Base-by-base conservation (phyloP, 1,140 invertebrate species). In the Lerema accius region DNA sequence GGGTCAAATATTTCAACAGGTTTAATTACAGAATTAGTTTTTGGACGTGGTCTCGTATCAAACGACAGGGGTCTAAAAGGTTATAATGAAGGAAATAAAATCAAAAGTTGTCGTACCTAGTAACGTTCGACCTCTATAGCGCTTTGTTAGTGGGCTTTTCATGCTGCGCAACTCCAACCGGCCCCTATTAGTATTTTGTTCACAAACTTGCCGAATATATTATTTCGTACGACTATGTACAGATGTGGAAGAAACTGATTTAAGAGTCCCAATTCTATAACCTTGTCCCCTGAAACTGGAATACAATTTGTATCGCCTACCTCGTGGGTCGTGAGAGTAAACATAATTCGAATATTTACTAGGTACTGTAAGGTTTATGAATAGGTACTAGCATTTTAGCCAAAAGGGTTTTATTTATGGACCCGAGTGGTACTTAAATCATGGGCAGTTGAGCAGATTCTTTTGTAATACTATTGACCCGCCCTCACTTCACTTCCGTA, bases 191-290 rank as follows among this genome's bases (percentile, higher is more conserved):
- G 78, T 87, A 89, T 89, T 89, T 84, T 73, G 80, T 85, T 80
- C 84, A 85, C 83, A 83, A 82, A 84, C 78, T 83, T 81, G 79
- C 67, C 69, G 84, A 86, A 89, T 89, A 87, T 84, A 82, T 89
- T 89, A 89, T 81, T 82, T 78, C 71, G 72, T 73, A 73, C 63
- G 75, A 75, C 67, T 70, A 76, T 69, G 71, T 81, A 76, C 80
- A 78, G 67, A 84, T 81, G 79, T 79, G 76, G 68, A 76, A 71
- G 73, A 73, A 81, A 84, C 76, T 84, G 80, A 84, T 86, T 84
- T 84, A 84, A 80, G 76, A 81, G 75, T 67, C 67, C 81, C 68
- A 82, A 82, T 78, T n/a, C n/a, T n/a, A n/a, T n/a, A n/a, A 75
- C 35, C 35, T 37, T 37, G 67, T 61, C 48, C 63, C 72, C 56